A percentile compares a stretch with the other conserved stretches of the same genome.
Conservation (phyloP, 2,888 invertebrate species). For the Parnassius orleans region DNA sequence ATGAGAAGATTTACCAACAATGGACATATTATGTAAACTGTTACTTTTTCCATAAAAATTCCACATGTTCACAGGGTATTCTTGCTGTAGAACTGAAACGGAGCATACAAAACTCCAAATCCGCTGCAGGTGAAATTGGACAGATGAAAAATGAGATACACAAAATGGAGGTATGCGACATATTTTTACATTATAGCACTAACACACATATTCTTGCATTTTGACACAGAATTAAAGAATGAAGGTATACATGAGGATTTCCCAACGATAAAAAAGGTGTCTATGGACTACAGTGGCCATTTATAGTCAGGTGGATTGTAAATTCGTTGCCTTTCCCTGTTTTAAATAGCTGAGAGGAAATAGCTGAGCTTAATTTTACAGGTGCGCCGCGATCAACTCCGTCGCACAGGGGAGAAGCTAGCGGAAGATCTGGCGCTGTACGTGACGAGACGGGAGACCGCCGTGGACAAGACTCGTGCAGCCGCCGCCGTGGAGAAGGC, state of each 20-base stretch:
- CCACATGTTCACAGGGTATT: conserved; percentile 58
- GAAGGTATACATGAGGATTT: too few relatives aligned
- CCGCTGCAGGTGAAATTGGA: conserved; percentile 85
- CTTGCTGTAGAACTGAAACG: conserved; percentile 86
- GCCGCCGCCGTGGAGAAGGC: conserved; percentile 63
- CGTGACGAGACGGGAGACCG: conserved; percentile 67
- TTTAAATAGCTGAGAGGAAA: too few relatives aligned
- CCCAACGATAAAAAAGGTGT: too few relatives aligned
- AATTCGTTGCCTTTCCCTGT: too few relatives aligned
- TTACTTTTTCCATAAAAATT: too few relatives aligned
- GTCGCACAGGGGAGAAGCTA: conserved; percentile 65
- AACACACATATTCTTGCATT: not conserved
- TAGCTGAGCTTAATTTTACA: conserved; percentile 32
- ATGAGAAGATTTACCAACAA: too few relatives aligned
- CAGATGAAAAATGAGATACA: conserved; percentile 91
- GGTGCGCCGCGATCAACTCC: conserved; percentile 72
- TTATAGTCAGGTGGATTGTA: too few relatives aligned
- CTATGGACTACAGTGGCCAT: too few relatives aligned
- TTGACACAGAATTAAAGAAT: too few relatives aligned
- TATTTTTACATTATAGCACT: not conserved
- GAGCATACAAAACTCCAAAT: conserved; percentile 83
- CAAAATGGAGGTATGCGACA: conserved; percentile 85
- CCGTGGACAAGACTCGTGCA: conserved; percentile 62
- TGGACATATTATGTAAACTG: too few relatives aligned
- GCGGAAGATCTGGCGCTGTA: conserved; percentile 69